A percentile compares a stretch with the other conserved stretches of the same genome.
phyloP scores from a whole-genome alignment of 2,113 vertebrate genomes.

The Neogale vison region DNA sequence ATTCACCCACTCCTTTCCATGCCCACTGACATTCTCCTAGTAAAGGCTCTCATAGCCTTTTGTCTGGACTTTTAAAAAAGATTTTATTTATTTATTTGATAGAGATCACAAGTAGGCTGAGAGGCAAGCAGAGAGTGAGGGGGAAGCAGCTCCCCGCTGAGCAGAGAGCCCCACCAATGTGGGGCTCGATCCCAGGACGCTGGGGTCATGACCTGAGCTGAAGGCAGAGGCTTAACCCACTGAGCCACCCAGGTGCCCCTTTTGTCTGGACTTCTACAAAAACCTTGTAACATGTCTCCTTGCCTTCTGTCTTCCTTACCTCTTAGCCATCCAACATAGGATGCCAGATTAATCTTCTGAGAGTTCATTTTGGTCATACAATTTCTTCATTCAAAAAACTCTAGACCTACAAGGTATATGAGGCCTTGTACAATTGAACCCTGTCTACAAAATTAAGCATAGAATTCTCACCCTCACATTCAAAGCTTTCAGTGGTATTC shows the following conservation, averaged over 20 bases:
- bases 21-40: not conserved
- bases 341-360: not conserved
- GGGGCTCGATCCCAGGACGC: no score
- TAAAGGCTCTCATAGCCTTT: conserved; percentile 8
- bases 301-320: not conserved
- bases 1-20: conserved; percentile 10
- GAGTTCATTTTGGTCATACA: not conserved
- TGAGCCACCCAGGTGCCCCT: not conserved
- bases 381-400: not conserved
- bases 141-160: no score
- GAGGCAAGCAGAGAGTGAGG: no score
- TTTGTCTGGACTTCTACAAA: conserved; percentile 29
- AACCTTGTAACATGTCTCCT: not conserved
- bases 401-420: not conserved
- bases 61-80: not conserved
- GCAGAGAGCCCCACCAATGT: no score
- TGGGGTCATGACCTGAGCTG: no score
- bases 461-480: not conserved
- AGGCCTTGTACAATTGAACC: not conserved
- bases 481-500: not conserved
- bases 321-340: not conserved
- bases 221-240: no score
- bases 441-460: not conserved
- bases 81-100: no score
- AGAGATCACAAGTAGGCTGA: no score